Percentiles rank a stretch among this genome's conserved stretches.
Conservation (phyloP, 2,797 vertebrate genomes). For the Peromyscus nudipes region DNA sequence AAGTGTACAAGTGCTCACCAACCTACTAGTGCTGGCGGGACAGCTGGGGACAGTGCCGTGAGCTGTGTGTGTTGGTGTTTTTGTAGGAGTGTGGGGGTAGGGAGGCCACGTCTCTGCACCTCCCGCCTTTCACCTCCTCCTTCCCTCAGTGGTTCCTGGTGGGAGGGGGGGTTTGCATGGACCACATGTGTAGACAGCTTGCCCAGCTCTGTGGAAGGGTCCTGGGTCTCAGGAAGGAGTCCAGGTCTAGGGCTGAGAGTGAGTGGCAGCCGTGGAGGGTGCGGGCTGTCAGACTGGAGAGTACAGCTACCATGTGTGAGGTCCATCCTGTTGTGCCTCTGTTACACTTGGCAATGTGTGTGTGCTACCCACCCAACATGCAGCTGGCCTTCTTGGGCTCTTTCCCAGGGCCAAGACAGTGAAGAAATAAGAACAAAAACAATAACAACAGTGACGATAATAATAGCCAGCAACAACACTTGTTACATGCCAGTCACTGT, state of each 20-base stretch:
- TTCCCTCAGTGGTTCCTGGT: not conserved
- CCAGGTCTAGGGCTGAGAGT: not conserved
- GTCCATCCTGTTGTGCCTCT: not conserved
- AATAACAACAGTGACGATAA: not conserved
- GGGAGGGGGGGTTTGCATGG: not conserved
- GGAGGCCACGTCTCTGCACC: not conserved
- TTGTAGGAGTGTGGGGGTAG: not conserved
- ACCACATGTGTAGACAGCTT: not conserved
- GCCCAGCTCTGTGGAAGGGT: not conserved
- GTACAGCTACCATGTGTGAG: not conserved
- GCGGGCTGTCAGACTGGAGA: not conserved
- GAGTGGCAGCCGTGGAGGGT: not conserved
- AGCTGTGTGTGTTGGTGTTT: not conserved
- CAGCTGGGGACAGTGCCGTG: not conserved
- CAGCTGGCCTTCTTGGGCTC: not conserved
- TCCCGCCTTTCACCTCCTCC: no score
- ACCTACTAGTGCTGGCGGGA: not conserved
- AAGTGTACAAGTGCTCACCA: rapidly evolving
- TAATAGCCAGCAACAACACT: not conserved
- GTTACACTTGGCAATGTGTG: not conserved
- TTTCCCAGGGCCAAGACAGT: conserved; percentile 5
- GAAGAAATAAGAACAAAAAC: not conserved
- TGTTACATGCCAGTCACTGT: not conserved
- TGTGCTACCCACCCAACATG: not conserved
- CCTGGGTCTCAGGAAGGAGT: not conserved